Evolutionary conservation across 2,888 invertebrate species (phyloP), one percentile per base, ranked within the genome.

Genomic region (Mythimna vitellina): DNA sequence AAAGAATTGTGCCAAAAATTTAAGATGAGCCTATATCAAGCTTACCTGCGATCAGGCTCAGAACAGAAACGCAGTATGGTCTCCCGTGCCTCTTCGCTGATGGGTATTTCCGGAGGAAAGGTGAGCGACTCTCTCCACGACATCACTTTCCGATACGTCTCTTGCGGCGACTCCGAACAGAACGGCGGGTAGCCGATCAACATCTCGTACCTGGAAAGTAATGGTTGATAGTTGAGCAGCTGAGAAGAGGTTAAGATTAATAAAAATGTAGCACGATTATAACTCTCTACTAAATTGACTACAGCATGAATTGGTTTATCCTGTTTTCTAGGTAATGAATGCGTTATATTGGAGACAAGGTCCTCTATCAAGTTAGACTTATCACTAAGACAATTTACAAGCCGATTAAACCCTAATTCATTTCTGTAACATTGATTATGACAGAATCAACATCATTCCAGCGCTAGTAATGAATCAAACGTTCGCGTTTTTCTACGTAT

Each of bases 131-230:
- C 99, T 84, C 99, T 97, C 99, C 99, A 99, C 91, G 99, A 99
- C 99, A 99, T 99, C 86, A 99, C 99, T 96, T 96, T 96, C 83
- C 97, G 97, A 94, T 99, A 99, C 29, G 99, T 99, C 95, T 99
- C 99, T 93, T 99, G 99, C 5, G 99, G 99, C 87, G 99, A 99
- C 95, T 99, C 99, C 72, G 99, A 99, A 94, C 99, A 99, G 96
- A 99, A 99, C 69, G 99, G 99, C 80, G 99, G 99, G 95, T 99
- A 99, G 32, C 99, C 99, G 95, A 99, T 99, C 86, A 99, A 97
- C 99, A 99, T 99, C 96, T 99, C 99, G 96, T 99, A 96, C 96
- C 96, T 96, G 90, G 0, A 89, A 81, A 0, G 32, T n/a, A 20
- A 42, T 1, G 17, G 17, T 6, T 20, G 10, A 5, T 9, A 10